Conservation (phyloP, 2,888 invertebrate genomes). For the Dynastes grantii region DNA sequence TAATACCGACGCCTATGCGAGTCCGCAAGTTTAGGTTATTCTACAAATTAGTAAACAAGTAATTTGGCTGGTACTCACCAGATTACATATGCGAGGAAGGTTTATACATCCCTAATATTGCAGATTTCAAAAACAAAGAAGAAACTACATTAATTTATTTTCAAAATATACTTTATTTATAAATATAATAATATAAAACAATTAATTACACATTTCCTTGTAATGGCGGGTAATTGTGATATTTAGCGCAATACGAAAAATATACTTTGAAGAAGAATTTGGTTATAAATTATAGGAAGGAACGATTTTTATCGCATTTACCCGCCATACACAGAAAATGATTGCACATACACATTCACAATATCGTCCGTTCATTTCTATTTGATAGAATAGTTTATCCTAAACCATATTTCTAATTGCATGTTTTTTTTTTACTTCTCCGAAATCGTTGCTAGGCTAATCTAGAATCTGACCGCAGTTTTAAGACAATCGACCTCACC, state of each 20-base stretch:
- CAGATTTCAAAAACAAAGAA: too few relatives aligned
- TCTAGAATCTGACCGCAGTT: slow-evolving; percentile 3
- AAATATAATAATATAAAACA: slow-evolving; percentile 55
- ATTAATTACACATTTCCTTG: slow-evolving; percentile 51
- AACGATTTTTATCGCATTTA: slow-evolving; percentile 29
- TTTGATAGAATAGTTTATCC: slow-evolving; percentile 44
- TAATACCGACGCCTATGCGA: too few relatives aligned
- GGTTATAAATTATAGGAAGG: slow-evolving; percentile 24
- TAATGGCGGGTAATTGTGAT: slow-evolving; percentile 46
- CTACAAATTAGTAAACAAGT: too few relatives aligned
- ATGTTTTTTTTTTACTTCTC: slow-evolving; percentile 19
- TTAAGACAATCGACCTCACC: slow-evolving; percentile 12
- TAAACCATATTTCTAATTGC: slow-evolving; percentile 37
- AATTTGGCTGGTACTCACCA: too few relatives aligned
- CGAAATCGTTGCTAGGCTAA: slow-evolving; percentile 30
- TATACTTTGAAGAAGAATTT: slow-evolving; percentile 36
- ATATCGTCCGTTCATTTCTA: slow-evolving; percentile 24
- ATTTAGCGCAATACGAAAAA: background rate
- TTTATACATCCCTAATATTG: too few relatives aligned
- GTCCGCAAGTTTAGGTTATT: too few relatives aligned
- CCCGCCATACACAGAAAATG: slow-evolving; percentile 36
- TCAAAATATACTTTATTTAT: slow-evolving; percentile 54
- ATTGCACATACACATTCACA: slow-evolving; percentile 42
- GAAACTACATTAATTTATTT: background rate
- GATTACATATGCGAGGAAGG: too few relatives aligned